Base-by-base conservation (phyloP, 2,888 invertebrate genomes). In the Mesodorylaimus sp. region DNA sequence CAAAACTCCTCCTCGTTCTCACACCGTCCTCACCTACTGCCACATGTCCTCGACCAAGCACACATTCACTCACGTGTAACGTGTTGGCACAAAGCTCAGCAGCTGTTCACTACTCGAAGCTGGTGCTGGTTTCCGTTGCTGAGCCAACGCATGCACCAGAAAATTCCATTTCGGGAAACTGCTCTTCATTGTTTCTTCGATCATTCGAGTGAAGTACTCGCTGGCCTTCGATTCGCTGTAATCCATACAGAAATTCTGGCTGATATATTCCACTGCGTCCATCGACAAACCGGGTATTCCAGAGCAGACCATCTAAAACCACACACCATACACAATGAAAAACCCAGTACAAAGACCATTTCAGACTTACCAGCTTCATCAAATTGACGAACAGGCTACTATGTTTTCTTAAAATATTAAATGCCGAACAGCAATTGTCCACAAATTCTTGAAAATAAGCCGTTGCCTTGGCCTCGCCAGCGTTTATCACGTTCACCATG, bases 121-220 rank as follows among this genome's bases (percentile, higher is more conserved):
- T n/a, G 32, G 16, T 21, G 13, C 5, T 21, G 41, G 7, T 39
- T 39, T 39, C 41, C 41, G 75, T 61, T 89, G 71, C 67, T 95
- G 93, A 1, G 89, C 89, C 64, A 95, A 70, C 68, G 91, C 91
- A 73, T 97, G 97, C 46, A 95, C 74, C 73, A 97, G 93, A 73
- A 97, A 97, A 73, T 97, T 97, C 61, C 93, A 83, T 54, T 91
- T 91, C 0, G 93, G 91, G 64, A 89, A 93, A 76, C 81, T 79
- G 29, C 27, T 47, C 5, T 23, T 85, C 52, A 91, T 74, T 43
- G 89, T 88, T 61, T 85, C 86, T 68, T 91, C 85, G 66, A 97
- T 93, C 77, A 95, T 82, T 50, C 69, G 53, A 2, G 62, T 64
- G 53, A 64, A 64, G 32, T 58, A 55, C 5, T 55, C 87, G 1